Conservation (phyloP, 1,140 invertebrate species). For the Drusus annulatus region DNA sequence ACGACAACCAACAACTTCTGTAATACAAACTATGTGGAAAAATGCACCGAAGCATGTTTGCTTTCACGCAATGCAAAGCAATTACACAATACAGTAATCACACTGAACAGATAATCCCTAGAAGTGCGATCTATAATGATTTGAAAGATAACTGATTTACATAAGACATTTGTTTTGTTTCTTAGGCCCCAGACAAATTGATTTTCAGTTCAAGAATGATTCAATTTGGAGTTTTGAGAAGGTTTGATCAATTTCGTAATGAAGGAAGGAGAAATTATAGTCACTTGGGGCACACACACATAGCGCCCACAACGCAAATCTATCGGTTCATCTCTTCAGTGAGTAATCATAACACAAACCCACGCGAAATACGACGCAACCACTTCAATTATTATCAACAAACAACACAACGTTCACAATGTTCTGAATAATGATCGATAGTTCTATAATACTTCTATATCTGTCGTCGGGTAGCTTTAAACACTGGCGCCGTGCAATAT, state of each 20-base stretch:
- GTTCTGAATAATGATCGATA: not conserved
- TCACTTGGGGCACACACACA: too few relatives aligned
- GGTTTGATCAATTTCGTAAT: not conserved
- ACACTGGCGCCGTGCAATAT: not conserved
- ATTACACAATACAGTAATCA: slow-evolving; percentile 4
- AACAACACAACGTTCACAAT: not conserved
- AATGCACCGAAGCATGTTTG: not conserved
- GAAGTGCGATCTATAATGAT: not conserved
- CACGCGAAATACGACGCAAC: not conserved
- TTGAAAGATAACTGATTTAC: too few relatives aligned
- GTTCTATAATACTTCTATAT: not conserved
- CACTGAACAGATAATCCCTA: not conserved
- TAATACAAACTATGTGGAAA: slow-evolving; percentile 14
- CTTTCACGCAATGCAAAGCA: not conserved
- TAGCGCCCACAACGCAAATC: too few relatives aligned
- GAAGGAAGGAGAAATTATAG: too few relatives aligned
- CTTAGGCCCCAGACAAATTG: too few relatives aligned
- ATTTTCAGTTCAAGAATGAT: too few relatives aligned
- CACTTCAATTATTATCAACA: not conserved
- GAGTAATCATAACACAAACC: too few relatives aligned
- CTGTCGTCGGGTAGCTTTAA: not conserved
- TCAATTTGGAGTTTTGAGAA: too few relatives aligned
- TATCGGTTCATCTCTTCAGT: too few relatives aligned
- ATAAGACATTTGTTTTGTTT: too few relatives aligned
- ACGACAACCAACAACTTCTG: not conserved